phyloP scores from a whole-genome alignment of 2,888 invertebrate species.

The Zonitis immaculata region DNA sequence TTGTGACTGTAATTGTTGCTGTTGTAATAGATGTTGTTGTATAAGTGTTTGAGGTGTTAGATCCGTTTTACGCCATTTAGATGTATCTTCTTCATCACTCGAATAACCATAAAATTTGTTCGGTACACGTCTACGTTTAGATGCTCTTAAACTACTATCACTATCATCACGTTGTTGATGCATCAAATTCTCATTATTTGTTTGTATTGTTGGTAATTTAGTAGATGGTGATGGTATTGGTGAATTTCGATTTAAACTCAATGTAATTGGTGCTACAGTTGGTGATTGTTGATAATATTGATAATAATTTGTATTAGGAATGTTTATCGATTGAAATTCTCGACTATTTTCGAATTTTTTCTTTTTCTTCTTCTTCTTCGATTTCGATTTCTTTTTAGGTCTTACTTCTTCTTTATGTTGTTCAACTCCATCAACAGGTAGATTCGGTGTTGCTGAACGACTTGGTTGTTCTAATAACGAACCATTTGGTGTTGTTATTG shows the following conservation, averaged over 20 bases:
- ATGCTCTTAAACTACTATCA: conserved; percentile 64
- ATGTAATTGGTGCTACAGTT: conserved; percentile 39
- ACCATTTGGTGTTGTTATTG: conserved; percentile 34
- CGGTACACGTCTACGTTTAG: conserved; percentile 75
- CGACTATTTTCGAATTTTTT: conserved; percentile 51
- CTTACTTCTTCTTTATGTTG: conserved; percentile 39
- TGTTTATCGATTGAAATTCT: conserved; percentile 33
- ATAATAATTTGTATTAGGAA: conserved; percentile 35
- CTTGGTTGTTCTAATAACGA: conserved; percentile 52
- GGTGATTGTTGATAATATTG: conserved; percentile 32
- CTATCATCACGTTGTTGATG: conserved; percentile 16
- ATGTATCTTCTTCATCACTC: conserved; percentile 69
- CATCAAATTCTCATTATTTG: conserved; percentile 11
- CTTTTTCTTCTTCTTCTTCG: conserved; percentile 50
- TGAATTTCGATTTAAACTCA: conserved; percentile 38
- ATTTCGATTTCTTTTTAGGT: conserved; percentile 61
- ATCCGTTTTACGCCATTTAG: conserved; percentile 73
- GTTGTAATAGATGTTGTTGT: background rate
- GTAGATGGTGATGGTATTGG: conserved; percentile 28
- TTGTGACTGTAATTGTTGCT: too few species aligned
- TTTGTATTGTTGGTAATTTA: conserved; percentile 16
- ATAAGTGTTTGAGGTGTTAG: background rate
- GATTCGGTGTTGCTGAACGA: conserved; percentile 60
- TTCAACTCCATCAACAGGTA: conserved; percentile 39
- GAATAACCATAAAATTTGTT: conserved; percentile 86